Conservation (phyloP, 2,113 vertebrate species). For the Meriones unguiculatus region DNA sequence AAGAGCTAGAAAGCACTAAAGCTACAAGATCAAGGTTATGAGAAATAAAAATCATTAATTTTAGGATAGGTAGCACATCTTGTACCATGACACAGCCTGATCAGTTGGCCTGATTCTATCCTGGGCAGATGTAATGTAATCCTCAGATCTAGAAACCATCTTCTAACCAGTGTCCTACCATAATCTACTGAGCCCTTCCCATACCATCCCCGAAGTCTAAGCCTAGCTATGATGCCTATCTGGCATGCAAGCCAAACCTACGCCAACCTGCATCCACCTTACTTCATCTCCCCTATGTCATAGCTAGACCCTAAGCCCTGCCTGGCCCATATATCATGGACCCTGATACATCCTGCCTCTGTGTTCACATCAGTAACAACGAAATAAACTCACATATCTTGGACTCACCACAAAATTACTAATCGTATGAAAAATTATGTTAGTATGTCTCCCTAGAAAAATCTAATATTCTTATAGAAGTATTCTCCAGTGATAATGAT, state of each 20-base stretch:
- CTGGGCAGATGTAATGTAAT: neutral
- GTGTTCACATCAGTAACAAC: neutral
- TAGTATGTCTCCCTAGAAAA: neutral
- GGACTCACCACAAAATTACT: neutral
- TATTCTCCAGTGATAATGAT: neutral
- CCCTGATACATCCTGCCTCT: neutral
- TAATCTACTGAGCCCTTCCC: neutral
- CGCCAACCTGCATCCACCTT: neutral
- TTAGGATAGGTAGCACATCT: neutral
- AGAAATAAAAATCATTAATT: neutral
- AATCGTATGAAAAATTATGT: neutral
- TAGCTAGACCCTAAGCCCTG: neutral
- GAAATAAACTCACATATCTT: neutral
- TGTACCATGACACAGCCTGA: neutral
- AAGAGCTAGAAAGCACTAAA: neutral
- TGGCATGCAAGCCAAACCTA: neutral
- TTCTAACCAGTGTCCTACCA: neutral
- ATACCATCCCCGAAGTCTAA: neutral
- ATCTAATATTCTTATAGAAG: neutral
- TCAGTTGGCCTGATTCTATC: neutral
- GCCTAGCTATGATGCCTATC: neutral
- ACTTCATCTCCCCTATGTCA: neutral
- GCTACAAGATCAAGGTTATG: neutral
- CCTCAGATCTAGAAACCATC: neutral
- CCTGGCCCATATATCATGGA: neutral